Percentiles rank a stretch among this genome's conserved stretches.
phyloP scores from a whole-genome alignment of 64 coral and sea anemone genomes.

The Montipora cactus region DNA sequence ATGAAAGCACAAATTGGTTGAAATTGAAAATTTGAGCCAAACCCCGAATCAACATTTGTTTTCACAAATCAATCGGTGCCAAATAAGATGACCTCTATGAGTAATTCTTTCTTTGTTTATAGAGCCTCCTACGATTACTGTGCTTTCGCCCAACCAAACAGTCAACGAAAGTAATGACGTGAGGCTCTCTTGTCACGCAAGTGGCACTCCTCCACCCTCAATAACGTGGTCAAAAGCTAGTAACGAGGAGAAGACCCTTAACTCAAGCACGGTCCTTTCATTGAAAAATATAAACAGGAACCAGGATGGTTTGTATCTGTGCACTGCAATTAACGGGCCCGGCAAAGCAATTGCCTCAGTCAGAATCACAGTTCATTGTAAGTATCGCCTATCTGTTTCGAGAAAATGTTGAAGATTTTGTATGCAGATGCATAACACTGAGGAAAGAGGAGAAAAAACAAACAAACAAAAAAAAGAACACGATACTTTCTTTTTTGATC shows the following conservation, averaged over 20 bases:
- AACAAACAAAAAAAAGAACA: too few relatives aligned
- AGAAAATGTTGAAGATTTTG: too few relatives aligned
- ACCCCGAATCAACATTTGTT: too few relatives aligned
- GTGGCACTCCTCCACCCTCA: neutral
- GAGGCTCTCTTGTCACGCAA: neutral
- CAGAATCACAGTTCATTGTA: neutral
- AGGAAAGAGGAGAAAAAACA: too few relatives aligned
- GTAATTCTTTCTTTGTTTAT: neutral
- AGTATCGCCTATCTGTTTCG: neutral
- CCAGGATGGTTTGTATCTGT: conserved; percentile 7
- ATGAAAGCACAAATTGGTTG: too few relatives aligned
- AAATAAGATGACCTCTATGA: too few relatives aligned
- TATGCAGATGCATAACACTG: too few relatives aligned
- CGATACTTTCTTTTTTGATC: too few relatives aligned
- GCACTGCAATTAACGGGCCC: neutral
- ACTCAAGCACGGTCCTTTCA: neutral
- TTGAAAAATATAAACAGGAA: conserved; percentile 1
- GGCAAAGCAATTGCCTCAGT: neutral
- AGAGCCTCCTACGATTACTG: neutral
- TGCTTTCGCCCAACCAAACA: neutral
- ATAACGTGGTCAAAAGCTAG: conserved; percentile 8
- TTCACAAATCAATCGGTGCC: too few relatives aligned
- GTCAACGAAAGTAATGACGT: neutral
- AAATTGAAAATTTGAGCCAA: too few relatives aligned
- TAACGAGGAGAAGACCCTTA: neutral